Percentiles rank a stretch among this genome's conserved stretches.
These are phyloP conservation scores for Eupithecia subumbrata DNA, from an alignment of 2,888 invertebrate genomes.

Conservation along the genomic window DNA sequence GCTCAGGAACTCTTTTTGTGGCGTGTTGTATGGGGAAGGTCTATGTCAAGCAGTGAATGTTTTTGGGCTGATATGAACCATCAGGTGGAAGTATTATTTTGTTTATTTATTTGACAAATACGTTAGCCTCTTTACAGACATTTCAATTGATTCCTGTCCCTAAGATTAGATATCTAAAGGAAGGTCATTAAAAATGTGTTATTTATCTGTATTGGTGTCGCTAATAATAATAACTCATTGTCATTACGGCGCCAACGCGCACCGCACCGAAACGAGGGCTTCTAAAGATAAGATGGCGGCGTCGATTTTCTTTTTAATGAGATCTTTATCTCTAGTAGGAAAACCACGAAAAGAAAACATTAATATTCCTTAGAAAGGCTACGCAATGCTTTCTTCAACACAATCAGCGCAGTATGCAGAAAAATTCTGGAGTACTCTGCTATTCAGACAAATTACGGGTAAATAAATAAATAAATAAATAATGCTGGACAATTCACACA, in stretches of 20 bases:
- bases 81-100: neutral
- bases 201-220: neutral
- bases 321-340: neutral
- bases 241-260: neutral
- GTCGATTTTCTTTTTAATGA: neutral
- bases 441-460: neutral
- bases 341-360: neutral
- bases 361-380: neutral
- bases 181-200: neutral
- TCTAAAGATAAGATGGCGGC: neutral
- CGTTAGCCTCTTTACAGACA: neutral
- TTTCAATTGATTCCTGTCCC: neutral
- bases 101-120: neutral
- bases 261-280: neutral
- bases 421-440: neutral
- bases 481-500: too few species aligned
- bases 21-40: neutral
- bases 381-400: neutral
- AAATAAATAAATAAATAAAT: neutral
- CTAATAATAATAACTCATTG: neutral
- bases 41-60: neutral
- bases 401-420: neutral
- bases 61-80: neutral
- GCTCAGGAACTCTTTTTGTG: neutral
- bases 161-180: neutral